Evolutionary conservation across 2,888 invertebrate genomes (phyloP).

Genomic region (Caenorhabditis sp.): DNA sequence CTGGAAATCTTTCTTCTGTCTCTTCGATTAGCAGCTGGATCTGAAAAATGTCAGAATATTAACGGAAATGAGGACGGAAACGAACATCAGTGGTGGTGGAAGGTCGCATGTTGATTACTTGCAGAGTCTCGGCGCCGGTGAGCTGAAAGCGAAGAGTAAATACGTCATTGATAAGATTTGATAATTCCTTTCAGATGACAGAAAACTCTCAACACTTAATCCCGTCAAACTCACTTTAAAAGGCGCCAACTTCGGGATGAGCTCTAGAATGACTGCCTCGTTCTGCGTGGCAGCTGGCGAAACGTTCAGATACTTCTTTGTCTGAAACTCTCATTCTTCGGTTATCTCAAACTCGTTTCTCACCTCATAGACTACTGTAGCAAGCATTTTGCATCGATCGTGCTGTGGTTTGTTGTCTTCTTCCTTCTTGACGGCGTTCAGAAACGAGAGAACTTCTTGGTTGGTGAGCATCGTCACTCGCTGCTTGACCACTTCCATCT

Average conservation of each 20-base stretch:
- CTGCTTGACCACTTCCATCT: conserved; percentile 70
- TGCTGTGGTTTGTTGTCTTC: conserved; percentile 38
- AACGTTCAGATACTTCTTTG: conserved; percentile 62
- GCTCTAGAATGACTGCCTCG: conserved; percentile 47
- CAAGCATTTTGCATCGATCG: conserved; percentile 60
- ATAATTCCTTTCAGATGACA: too few relatives aligned
- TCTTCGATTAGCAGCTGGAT: conserved; percentile 73
- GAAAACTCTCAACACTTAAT: too few relatives aligned
- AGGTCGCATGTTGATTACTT: conserved; percentile 71
- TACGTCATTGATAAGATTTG: too few relatives aligned
- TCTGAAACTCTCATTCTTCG: conserved; percentile 42
- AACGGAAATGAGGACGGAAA: not conserved
- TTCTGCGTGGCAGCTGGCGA: conserved; percentile 65
- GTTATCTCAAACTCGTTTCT: not conserved
- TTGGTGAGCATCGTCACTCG: conserved; percentile 67
- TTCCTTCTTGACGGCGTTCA: conserved; percentile 56
- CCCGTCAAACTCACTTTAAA: conserved; percentile 61
- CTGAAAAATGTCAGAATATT: conserved; percentile 24
- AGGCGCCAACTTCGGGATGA: conserved; percentile 59
- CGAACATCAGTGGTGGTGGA: conserved; percentile 59
- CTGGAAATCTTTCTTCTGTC: conserved; percentile 70
- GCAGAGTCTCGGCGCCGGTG: conserved; percentile 69
- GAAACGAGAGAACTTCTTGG: conserved; percentile 64
- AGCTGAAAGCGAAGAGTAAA: too few relatives aligned
- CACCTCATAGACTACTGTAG: conserved; percentile 69